Evolutionary conservation across 2,797 vertebrate genomes (phyloP), one percentile per base, ranked within the genome.

Genomic region (Sebastes jordani): DNA sequence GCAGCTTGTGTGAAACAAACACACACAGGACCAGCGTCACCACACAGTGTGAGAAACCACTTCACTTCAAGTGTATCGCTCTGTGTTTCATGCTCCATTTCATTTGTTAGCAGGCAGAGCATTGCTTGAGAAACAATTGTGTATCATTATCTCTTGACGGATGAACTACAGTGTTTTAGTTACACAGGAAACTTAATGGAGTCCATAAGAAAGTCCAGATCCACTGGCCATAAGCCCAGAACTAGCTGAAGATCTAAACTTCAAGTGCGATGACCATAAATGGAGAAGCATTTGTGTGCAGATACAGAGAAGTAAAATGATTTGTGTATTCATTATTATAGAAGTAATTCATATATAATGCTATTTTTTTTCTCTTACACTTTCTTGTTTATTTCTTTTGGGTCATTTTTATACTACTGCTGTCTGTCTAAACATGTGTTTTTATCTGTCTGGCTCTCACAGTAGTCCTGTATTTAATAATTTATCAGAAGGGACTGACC

Each of bases 401-500:
- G 23, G 32, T 2, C 11, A 7, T 63, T 80, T 84, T 83, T 71
- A 54, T 54, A 70, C 10, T 59, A n/a, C 42, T 65, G 22, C 62
- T 80, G 22, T 80, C n/a, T 75, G 34, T 69, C 30, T 62, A 23
- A 60, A 32, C 9, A 42, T 36, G 22, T 46, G 4, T 69, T 80
- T 55, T 34, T 14, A 27, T 65, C 7, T 54, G 6, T 68, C 49
- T 75, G 23, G 6, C 29, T 56, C 29, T 36, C 46, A 38, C 36
- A 62, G 22, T 22, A 32, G 66, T 81, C 64, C 5, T 71, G 5
- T 76, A 70, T 73, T 66, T 73, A 59, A 54, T 56, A 2, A 38
- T 61, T 82, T 70, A 73, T 81, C 69, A 76, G 22, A 49, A 72
- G 64, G 29, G 59, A 79, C 52, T 85, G 61, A 83, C 83, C 90